Percentiles rank a stretch among this genome's conserved stretches.
Evolutionary conservation across 2,113 vertebrate species (phyloP).

Genomic region (human (Homo sapiens)): DNA sequence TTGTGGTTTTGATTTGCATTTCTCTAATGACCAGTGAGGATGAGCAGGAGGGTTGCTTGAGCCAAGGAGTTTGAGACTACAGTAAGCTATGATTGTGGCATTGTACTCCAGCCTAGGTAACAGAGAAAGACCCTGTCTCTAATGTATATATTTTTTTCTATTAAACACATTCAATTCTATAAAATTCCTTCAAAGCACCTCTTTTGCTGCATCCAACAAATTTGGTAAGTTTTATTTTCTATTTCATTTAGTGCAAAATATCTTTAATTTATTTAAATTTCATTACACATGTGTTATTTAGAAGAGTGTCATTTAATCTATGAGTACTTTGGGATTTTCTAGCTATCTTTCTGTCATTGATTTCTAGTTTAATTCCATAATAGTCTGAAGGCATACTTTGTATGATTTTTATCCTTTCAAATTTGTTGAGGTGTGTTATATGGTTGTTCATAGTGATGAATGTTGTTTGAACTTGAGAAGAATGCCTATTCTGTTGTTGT

Average conservation of each 20-base stretch:
- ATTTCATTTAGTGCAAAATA: neutral
- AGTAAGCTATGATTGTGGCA: neutral
- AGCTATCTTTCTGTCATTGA: neutral
- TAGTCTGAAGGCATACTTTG: neutral
- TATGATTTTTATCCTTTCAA: neutral
- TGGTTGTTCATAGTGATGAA: neutral
- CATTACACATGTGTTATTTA: neutral
- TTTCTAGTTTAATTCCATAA: neutral
- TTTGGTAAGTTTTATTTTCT: neutral
- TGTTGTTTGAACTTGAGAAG: neutral
- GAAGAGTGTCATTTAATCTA: neutral
- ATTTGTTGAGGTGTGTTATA: neutral
- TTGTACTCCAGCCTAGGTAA: neutral
- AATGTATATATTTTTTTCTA: no score
- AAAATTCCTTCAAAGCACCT: neutral
- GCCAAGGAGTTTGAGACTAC: neutral
- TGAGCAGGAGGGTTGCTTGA: neutral
- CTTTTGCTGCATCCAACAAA: neutral
- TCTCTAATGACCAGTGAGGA: neutral
- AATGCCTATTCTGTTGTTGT: neutral
- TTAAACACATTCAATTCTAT: neutral
- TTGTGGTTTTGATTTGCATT: no score
- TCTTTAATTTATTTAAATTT: neutral
- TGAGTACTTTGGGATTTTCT: neutral
- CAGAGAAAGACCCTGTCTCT: neutral